Conservation (phyloP, 2,888 invertebrate genomes). For the Drosophila colorata region DNA sequence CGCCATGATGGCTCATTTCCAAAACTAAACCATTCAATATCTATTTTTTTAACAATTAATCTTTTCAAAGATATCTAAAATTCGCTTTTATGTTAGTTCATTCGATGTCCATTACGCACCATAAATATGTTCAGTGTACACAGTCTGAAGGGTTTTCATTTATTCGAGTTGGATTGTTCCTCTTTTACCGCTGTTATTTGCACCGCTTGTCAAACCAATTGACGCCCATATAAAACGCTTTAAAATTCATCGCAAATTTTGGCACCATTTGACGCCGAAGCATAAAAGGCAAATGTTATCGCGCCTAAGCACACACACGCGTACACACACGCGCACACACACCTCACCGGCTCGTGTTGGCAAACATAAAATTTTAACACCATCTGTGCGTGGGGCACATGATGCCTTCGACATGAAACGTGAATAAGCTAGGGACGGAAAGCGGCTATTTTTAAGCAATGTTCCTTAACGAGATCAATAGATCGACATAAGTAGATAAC, state of each 20-base stretch:
- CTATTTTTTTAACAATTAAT: too few relatives aligned
- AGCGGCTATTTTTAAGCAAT: constrained; percentile 68
- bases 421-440: constrained; percentile 36
- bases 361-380: constrained; percentile 69
- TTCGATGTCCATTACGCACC: too few relatives aligned
- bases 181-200: background rate
- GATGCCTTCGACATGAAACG: constrained; percentile 47
- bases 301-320: constrained; percentile 15
- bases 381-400: constrained; percentile 56
- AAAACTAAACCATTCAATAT: too few relatives aligned
- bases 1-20: too few relatives aligned
- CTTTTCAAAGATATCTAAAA: too few relatives aligned
- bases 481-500: constrained; percentile 38
- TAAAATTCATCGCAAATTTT: constrained; percentile 61
- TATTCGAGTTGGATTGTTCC: too few relatives aligned
- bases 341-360: constrained; percentile 33
- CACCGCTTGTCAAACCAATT: constrained; percentile 40
- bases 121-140: too few relatives aligned
- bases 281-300: constrained; percentile 57
- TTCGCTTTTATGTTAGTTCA: too few relatives aligned
- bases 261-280: constrained; percentile 60
- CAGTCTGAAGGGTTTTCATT: too few relatives aligned
- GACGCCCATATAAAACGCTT: constrained; percentile 52
- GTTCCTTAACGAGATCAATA: constrained; percentile 72
- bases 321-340: background rate